Conservation (phyloP, 2,888 invertebrate species). For the Zele albiditarsus region DNA sequence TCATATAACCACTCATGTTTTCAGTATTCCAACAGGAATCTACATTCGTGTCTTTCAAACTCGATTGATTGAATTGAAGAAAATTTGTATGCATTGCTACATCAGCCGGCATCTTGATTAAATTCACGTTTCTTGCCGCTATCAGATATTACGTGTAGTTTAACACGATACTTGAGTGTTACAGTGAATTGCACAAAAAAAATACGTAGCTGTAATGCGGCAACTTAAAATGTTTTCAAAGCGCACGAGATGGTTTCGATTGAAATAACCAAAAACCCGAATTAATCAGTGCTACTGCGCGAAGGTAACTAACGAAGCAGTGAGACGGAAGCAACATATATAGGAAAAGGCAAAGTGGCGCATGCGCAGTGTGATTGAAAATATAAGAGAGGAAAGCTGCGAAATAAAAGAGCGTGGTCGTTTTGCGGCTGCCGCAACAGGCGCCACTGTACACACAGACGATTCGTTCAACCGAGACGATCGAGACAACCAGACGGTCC, state of each 20-base stretch:
- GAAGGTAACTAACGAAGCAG: constrained; percentile 3
- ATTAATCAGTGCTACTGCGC: not conserved
- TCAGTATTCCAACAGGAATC: constrained; percentile 76
- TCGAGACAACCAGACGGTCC: not conserved
- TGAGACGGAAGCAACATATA: not conserved
- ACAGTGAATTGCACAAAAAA: too few species aligned
- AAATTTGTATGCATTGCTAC: constrained; percentile 69
- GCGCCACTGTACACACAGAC: constrained; percentile 23
- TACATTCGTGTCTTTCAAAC: constrained; percentile 63
- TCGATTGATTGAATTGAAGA: constrained; percentile 64
- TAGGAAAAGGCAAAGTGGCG: not conserved
- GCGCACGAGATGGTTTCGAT: not conserved
- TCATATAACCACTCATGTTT: constrained; percentile 79
- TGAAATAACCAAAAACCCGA: not conserved
- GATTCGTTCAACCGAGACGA: not conserved
- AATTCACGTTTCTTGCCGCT: not conserved
- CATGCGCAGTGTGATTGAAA: not conserved
- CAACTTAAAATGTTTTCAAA: not conserved
- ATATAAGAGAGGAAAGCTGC: too few species aligned
- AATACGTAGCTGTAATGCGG: too few species aligned
- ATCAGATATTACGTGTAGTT: not conserved
- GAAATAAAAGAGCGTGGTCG: constrained; percentile 10
- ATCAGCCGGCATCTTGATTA: constrained; percentile 70
- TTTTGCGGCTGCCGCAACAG: constrained; percentile 23
- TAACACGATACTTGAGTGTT: not conserved